Percentiles rank a stretch among this genome's conserved stretches.
Conservation (phyloP, 53 echinoderm and acorn worm species). For the Henricia sp. region DNA sequence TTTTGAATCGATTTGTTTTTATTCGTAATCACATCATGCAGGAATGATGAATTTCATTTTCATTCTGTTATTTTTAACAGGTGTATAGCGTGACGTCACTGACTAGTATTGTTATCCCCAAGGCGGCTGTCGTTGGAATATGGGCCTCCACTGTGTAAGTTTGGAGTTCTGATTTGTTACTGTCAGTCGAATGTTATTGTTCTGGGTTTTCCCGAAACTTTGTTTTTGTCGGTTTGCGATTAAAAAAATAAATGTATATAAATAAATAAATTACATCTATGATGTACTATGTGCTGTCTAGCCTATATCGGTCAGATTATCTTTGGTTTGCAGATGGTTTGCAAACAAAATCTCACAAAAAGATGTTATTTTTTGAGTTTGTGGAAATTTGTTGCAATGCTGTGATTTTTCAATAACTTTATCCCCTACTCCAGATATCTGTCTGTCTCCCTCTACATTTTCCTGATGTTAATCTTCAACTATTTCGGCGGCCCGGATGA, state of each 20-base stretch:
- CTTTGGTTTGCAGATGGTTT: too few relatives aligned
- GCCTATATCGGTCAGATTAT: too few relatives aligned
- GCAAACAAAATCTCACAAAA: too few relatives aligned
- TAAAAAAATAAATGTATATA: too few relatives aligned
- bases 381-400: not conserved
- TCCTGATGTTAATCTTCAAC: conserved; percentile 74
- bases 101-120: conserved; percentile 71
- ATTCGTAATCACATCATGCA: not conserved
- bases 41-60: not conserved
- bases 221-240: too few relatives aligned
- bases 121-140: conserved; percentile 61
- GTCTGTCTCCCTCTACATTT: conserved; percentile 73
- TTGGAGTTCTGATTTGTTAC: not conserved
- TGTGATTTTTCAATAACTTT: not conserved
- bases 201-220: too few relatives aligned
- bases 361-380: too few relatives aligned
- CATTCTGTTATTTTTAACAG: conserved; percentile 12
- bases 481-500: conserved; percentile 74
- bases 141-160: conserved; percentile 84
- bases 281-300: too few relatives aligned
- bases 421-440: conserved; percentile 51
- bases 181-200: not conserved
- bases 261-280: too few relatives aligned
- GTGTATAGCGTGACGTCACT: conserved; percentile 70
- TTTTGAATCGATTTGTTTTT: not conserved